phyloP scores from a whole-genome alignment of 2,888 invertebrate species.

The Drosophila diplacantha region DNA sequence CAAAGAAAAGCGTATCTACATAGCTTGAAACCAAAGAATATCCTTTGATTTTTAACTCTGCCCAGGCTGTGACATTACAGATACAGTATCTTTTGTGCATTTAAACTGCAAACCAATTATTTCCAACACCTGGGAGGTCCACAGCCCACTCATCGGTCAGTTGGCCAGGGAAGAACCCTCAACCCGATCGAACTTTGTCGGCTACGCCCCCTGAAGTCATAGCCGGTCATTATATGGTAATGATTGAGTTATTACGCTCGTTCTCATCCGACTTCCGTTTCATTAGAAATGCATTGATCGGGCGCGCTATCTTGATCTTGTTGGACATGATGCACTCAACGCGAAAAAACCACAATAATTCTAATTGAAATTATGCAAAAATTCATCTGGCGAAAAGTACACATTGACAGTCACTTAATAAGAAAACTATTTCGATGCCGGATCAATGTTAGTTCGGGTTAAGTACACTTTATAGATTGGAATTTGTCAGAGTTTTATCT shows the following conservation, averaged over 20 bases:
- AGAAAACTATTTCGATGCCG: slow-evolving; percentile 31
- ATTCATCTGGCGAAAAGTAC: slow-evolving; percentile 34
- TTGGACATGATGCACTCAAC: slow-evolving; percentile 56
- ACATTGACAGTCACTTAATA: slow-evolving; percentile 32
- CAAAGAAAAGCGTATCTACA: not conserved
- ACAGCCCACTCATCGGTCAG: slow-evolving; percentile 4
- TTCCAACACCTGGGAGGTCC: slow-evolving; percentile 24
- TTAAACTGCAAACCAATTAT: slow-evolving; percentile 1
- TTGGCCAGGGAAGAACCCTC: slow-evolving; percentile 28
- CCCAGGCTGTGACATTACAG: not conserved
- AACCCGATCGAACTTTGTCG: slow-evolving; percentile 34
- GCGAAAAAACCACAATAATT: slow-evolving; percentile 65
- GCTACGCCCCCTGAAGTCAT: slow-evolving; percentile 51
- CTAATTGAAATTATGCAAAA: slow-evolving; percentile 57
- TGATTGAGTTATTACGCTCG: slow-evolving; percentile 66
- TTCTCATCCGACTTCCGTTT: slow-evolving; percentile 56
- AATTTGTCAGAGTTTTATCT: slow-evolving; percentile 16
- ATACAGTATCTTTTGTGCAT: not conserved
- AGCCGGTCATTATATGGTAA: slow-evolving; percentile 36
- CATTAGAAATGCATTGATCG: slow-evolving; percentile 56
- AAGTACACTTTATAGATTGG: slow-evolving; percentile 32
- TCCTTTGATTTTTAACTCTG: not conserved
- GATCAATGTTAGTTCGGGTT: slow-evolving; percentile 28
- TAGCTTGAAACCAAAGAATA: not conserved
- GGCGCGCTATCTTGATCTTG: slow-evolving; percentile 62